Evolutionary conservation across 2,113 vertebrate species (phyloP), one percentile per base, ranked within the genome.

Genomic region (Pogona vitticeps): DNA sequence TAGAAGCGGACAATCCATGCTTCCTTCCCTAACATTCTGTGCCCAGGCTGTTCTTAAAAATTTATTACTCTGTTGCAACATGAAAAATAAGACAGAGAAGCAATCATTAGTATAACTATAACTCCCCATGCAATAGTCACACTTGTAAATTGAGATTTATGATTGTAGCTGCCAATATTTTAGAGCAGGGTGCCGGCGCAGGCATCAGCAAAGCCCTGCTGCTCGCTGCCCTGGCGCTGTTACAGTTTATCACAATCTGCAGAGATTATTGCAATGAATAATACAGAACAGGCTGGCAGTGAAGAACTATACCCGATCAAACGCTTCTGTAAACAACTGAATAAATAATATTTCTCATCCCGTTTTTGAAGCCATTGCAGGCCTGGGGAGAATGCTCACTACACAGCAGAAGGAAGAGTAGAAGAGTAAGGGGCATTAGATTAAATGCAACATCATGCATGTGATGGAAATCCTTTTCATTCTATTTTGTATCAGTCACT

Each of bases 81-180:
- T 96, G 97, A 97, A 97, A 97, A 97, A 97, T 97, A 97, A 94
- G 94, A 94, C 95, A 93, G 95, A 96, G 96, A 95, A 96, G 95
- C 95, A 95, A 96, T 97, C 97, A 97, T 97, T 97, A 96, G 96
- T 94, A 89, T 94, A 90, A 96, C 96, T 95, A 95, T 96, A 94
- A 95, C 94, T 96, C 96, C 96, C 96, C 93, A 79, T 94, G 95
- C 95, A 94, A 96, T 92, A 95, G 95, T 94, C 93, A 93, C 95
- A 95, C 96, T 96, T 96, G 94, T 96, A 97, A 96, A 97, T 97
- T 96, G 95, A 97, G 97, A 97, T 97, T 97, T 97, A 97, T 96
- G 96, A 95, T 94, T 95, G 94, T 95, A 90, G 95, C 95, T 94
- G 94, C 93, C 95, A 92, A 96, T 96, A 96, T 94, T 94, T 95